Percentiles rank a stretch among this genome's conserved stretches.
These are phyloP conservation scores for Tiliacea citrago DNA, from an alignment of 2,888 invertebrate genomes.

Conservation along the genomic window DNA sequence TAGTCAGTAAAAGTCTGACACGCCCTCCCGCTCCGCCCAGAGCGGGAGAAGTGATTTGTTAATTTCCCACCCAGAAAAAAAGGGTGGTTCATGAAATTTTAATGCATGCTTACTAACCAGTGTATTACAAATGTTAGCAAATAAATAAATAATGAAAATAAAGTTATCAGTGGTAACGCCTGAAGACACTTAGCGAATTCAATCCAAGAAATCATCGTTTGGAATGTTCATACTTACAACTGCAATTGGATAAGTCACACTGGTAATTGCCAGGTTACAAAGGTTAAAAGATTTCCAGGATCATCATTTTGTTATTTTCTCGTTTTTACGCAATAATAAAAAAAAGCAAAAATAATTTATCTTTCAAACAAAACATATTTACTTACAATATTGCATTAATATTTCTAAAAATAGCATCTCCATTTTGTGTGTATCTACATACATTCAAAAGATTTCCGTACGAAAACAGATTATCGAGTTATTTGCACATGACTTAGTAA, in stretches of 20 bases:
- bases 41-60: too few species aligned
- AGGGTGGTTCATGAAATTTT: too few species aligned
- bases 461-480: constrained; percentile 37
- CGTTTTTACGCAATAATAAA: too few species aligned
- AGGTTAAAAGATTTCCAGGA: neutral
- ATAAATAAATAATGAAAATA: neutral
- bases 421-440: neutral
- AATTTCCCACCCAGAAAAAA: too few species aligned
- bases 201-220: neutral
- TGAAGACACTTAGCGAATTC: neutral
- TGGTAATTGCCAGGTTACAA: neutral
- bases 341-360: too few species aligned
- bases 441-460: constrained; percentile 12
- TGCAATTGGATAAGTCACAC: neutral
- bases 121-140: too few species aligned
- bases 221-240: neutral
- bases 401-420: neutral
- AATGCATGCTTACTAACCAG: too few species aligned
- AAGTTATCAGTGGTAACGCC: neutral
- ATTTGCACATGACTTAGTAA: constrained; percentile 34
- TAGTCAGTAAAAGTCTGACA: too few species aligned
- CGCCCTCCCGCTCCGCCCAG: too few species aligned
- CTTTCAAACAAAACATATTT: neutral
- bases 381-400: neutral
- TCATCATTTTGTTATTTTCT: neutral